Evolutionary conservation across 2,888 invertebrate genomes (phyloP).

Genomic region (Stenodema calcarata): DNA sequence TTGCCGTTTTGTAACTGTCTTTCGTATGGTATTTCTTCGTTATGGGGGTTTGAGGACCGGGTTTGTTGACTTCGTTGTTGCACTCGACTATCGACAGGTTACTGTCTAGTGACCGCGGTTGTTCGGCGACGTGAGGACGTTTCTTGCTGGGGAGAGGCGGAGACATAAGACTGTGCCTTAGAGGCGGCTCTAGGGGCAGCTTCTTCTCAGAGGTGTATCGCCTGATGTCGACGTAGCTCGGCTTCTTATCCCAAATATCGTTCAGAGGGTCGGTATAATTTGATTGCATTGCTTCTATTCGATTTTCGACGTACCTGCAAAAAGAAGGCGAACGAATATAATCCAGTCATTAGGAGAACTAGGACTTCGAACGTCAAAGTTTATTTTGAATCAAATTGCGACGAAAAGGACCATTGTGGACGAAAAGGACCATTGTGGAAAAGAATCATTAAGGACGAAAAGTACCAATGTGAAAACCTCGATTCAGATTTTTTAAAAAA

Average conservation of each 20-base stretch:
- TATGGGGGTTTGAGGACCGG: slow-evolving; percentile 56
- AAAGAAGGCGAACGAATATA: not conserved
- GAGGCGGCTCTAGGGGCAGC: slow-evolving; percentile 46
- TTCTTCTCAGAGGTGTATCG: slow-evolving; percentile 48
- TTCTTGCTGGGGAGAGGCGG: slow-evolving; percentile 53
- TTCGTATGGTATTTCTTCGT: slow-evolving; percentile 50
- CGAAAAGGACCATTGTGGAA: too few species aligned
- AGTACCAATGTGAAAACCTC: too few species aligned
- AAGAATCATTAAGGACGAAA: too few species aligned
- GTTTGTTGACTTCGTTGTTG: slow-evolving; percentile 54
- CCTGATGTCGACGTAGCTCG: slow-evolving; percentile 46
- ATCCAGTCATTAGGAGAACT: too few species aligned
- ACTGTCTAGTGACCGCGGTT: slow-evolving; percentile 56
- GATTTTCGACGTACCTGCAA: slow-evolving; percentile 51
- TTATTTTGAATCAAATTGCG: too few species aligned
- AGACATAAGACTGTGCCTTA: slow-evolving; percentile 44
- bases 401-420: too few species aligned
- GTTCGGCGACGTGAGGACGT: slow-evolving; percentile 48
- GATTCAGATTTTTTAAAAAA: too few species aligned
- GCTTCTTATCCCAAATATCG: slow-evolving; percentile 53
- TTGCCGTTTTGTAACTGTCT: slow-evolving; percentile 50
- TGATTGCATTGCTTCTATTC: slow-evolving; percentile 51
- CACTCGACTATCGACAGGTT: slow-evolving; percentile 54
- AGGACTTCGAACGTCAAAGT: too few species aligned
- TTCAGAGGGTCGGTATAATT: slow-evolving; percentile 43